phyloP scores from a whole-genome alignment of 2,888 invertebrate genomes.

The Mycalesis mineus region DNA sequence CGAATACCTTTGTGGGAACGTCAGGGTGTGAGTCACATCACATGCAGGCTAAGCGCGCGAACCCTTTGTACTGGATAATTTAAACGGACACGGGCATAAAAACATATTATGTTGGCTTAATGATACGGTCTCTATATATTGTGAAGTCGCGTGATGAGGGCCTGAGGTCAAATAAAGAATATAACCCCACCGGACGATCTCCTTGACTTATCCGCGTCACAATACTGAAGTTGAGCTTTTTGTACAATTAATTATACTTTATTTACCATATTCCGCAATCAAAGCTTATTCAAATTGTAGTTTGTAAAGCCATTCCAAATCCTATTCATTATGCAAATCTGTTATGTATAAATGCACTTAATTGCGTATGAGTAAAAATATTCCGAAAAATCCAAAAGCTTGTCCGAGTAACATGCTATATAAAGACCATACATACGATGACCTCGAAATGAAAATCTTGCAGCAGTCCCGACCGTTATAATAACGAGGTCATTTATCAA shows the following conservation, averaged over 20 bases:
- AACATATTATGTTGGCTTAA: conserved; percentile 28
- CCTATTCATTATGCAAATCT: conserved; percentile 7
- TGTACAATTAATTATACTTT: conserved; percentile 16
- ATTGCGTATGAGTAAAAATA: conserved; percentile 36
- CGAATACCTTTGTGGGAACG: conserved; percentile 67
- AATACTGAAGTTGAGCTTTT: conserved; percentile 35
- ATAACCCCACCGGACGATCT: conserved; percentile 33
- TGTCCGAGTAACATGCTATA: conserved; percentile 54
- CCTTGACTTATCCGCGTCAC: conserved; percentile 43
- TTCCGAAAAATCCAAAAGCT: conserved; percentile 42
- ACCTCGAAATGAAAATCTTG: conserved; percentile 74
- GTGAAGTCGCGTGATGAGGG: conserved; percentile 23
- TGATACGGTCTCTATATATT: conserved; percentile 22
- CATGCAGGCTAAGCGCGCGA: conserved; percentile 44
- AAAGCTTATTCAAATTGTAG: conserved; percentile 39
- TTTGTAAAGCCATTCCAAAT: not conserved
- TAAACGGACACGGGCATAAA: conserved; percentile 35
- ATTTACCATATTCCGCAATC: conserved; percentile 35
- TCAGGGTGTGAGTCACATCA: conserved; percentile 60
- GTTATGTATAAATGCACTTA: conserved; percentile 13
- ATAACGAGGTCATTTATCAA: conserved; percentile 76
- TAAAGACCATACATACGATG: conserved; percentile 57
- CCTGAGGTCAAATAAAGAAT: conserved; percentile 42
- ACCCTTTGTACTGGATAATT: conserved; percentile 43
- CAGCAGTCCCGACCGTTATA: conserved; percentile 70